Evolutionary conservation across 2,888 invertebrate genomes (phyloP).

Genomic region (Emmelina monodactyla): DNA sequence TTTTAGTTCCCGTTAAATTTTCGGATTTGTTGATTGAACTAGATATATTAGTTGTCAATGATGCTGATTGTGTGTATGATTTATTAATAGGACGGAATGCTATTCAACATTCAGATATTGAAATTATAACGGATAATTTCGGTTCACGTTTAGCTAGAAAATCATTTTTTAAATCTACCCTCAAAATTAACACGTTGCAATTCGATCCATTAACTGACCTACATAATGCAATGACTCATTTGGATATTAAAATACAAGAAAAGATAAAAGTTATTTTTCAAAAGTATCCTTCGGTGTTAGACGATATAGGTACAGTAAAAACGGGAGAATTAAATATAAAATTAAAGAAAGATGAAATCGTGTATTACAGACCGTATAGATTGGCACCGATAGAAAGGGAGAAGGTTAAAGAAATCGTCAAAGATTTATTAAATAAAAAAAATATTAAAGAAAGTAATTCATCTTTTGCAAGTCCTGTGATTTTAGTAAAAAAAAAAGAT

Average conservation of each 20-base stretch:
- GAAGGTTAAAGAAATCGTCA: constrained; percentile 13
- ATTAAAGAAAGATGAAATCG: constrained; percentile 8
- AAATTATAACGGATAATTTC: constrained; percentile 9
- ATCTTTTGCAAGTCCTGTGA: constrained; percentile 15
- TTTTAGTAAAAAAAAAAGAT: constrained; percentile 17
- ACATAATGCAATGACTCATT: constrained; percentile 4
- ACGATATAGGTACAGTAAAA: constrained; percentile 8
- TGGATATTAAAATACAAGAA: constrained; percentile 6
- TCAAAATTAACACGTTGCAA: too few species aligned
- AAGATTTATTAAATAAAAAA: constrained; percentile 11
- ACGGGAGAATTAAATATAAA: constrained; percentile 13
- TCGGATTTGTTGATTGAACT: constrained; percentile 15
- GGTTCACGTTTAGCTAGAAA: too few species aligned
- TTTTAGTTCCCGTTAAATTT: constrained; percentile 13
- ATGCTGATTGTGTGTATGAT: constrained; percentile 11
- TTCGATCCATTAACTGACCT: background rate
- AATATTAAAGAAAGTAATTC: constrained; percentile 16
- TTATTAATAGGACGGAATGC: constrained; percentile 10
- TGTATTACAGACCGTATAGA: constrained; percentile 16
- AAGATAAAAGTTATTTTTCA: constrained; percentile 9
- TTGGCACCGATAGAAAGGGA: constrained; percentile 15
- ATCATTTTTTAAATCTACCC: too few species aligned
- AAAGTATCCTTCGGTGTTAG: constrained; percentile 10
- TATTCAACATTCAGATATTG: constrained; percentile 11
- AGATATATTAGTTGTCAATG: constrained; percentile 12